These are phyloP conservation scores for Nycticryphes semicollaris DNA, from an alignment of 2,113 vertebrate genomes.

Conservation along the genomic window DNA sequence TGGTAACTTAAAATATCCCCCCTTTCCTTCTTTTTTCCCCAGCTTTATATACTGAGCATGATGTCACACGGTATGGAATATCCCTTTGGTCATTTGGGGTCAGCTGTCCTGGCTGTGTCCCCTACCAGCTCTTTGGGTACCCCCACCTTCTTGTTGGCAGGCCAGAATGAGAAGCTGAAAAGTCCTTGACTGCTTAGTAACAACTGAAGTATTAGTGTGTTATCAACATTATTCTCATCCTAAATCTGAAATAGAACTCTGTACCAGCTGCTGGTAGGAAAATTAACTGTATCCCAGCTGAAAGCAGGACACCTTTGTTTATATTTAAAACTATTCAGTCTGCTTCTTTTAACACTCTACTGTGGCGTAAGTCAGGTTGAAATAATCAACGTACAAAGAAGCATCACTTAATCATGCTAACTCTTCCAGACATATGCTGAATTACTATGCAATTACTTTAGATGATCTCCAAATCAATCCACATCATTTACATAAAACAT, in stretches of 20 bases:
- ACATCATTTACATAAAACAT: background rate
- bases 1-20: background rate
- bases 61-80: background rate
- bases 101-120: background rate
- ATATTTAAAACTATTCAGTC: background rate
- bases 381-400: background rate
- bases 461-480: background rate
- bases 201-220: background rate
- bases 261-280: background rate
- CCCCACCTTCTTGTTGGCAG: background rate
- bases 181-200: background rate
- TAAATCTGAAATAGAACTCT: background rate
- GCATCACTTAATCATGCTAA: rapidly evolving
- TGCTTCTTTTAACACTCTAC: background rate
- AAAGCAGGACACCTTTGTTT: background rate
- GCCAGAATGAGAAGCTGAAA: background rate
- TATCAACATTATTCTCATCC: background rate
- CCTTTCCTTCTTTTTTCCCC: background rate
- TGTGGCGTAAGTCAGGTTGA: background rate
- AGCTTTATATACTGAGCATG: background rate
- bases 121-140: background rate
- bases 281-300: background rate
- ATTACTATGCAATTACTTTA: background rate
- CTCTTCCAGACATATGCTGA: background rate
- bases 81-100: background rate